A percentile compares a stretch with the other conserved stretches of the same genome.
Conservation (phyloP, 2,888 invertebrate species). For the Brenthis hecate region DNA sequence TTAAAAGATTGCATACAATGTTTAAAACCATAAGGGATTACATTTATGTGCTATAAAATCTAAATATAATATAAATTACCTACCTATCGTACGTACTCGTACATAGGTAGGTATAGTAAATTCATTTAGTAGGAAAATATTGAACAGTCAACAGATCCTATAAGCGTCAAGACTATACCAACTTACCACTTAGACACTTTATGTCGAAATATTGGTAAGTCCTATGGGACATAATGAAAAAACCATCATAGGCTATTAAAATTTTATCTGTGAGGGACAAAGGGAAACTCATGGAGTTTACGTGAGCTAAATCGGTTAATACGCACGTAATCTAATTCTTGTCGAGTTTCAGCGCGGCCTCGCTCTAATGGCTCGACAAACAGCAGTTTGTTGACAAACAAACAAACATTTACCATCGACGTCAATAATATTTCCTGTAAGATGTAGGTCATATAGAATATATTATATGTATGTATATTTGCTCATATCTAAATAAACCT, state of each 20-base stretch:
- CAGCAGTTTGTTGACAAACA: slow-evolving; percentile 62
- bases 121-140: too few species aligned
- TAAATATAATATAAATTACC: too few species aligned
- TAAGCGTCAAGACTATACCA: too few species aligned
- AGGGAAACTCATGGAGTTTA: slow-evolving; percentile 1
- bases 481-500: not conserved
- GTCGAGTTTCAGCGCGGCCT: slow-evolving; percentile 49
- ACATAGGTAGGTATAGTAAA: too few species aligned
- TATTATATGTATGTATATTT: slow-evolving; percentile 2
- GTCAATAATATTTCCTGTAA: slow-evolving; percentile 48
- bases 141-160: too few species aligned
- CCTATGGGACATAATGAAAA: too few species aligned
- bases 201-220: too few species aligned
- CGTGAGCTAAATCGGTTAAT: slow-evolving; percentile 35
- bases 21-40: not conserved
- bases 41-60: slow-evolving; percentile 1
- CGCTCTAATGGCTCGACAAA: slow-evolving; percentile 73
- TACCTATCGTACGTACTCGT: too few species aligned
- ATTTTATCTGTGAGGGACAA: too few species aligned
- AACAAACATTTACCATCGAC: slow-evolving; percentile 52
- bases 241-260: too few species aligned
- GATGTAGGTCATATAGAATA: slow-evolving; percentile 48
- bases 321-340: slow-evolving; percentile 42
- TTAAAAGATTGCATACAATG: slow-evolving; percentile 4
- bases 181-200: too few species aligned